These are phyloP conservation scores for Cyprinodon brontotheroides DNA, from an alignment of 2,113 vertebrate species.

Conservation along the genomic window DNA sequence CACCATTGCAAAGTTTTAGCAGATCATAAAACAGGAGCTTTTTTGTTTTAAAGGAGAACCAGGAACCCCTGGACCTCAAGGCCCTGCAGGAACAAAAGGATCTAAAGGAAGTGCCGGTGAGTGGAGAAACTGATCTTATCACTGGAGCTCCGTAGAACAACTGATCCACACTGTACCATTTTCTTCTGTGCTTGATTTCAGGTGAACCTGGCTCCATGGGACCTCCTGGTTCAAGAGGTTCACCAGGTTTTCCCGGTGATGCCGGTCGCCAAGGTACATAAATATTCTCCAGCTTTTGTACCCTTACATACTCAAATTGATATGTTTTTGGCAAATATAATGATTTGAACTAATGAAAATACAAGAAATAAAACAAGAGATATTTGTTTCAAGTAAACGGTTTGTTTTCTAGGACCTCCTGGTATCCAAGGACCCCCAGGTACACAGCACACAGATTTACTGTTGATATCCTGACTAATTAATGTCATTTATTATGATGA, in stretches of 20 bases:
- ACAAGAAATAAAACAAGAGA: neutral
- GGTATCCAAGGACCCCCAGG: conserved; percentile 91
- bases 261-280: conserved; percentile 88
- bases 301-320: neutral
- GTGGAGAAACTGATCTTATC: conserved; percentile 10
- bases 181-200: conserved; percentile 47
- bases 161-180: neutral
- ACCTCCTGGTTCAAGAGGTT: conserved; percentile 85
- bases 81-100: conserved; percentile 86
- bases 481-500: neutral
- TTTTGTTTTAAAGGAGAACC: conserved; percentile 82
- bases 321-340: neutral
- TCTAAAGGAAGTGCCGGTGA: conserved; percentile 86
- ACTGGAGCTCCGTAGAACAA: neutral
- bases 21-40: neutral
- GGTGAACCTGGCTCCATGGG: conserved; percentile 88
- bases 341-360: neutral
- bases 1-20: neutral
- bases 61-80: conserved; percentile 84
- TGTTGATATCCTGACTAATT: neutral
- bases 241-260: conserved; percentile 87
- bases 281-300: neutral
- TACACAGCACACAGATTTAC: conserved; percentile 40
- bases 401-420: conserved; percentile 76
- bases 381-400: neutral